Base-by-base conservation (phyloP, 1,140 invertebrate genomes). In the Aphidius ervi region DNA sequence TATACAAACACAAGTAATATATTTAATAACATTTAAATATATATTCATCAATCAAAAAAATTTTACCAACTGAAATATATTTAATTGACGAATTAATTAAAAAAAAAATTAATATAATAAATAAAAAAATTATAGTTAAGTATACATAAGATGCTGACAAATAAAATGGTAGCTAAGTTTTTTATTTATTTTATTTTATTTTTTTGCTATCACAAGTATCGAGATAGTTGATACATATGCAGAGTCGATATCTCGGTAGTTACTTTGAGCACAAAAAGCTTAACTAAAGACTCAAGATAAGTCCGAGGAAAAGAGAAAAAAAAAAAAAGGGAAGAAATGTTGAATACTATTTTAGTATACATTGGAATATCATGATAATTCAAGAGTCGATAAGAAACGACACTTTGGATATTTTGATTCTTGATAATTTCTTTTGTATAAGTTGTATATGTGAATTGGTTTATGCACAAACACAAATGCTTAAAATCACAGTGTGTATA, bases 171-270 rank as follows among this genome's bases (percentile, higher is more conserved):
- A 23, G 23, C 4, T 31, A 2, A 23, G 23, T 57, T 53, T 53
- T 67, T 50, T 46, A 65, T 61, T 63, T 46, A n/a, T 45, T 39
- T 46, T 49, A 4, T 4, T 49, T 49, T 20, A 2, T 49, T 4
- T 10, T 49, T 20, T 49, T 8, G 6, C 10, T 49, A 49, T 49
- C 23, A 20, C 2, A 49, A 20, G 6, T 49, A 49, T 31, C 47
- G 4, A 4, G n/a, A 16, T 9, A 20, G 23, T 46, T 48, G 70
- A 74, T 77, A 73, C 74, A 75, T 77, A 77, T 75, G 74, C 72
- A 78, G 73, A 77, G 66, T 71, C 74, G 74, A 73, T 79, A 78
- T 78, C 76, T 74, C 53, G 20, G 67, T n/a, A 69, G 70, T 73
- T 71, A 68, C 73, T 75, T 76, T 70, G 76, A 72, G 72, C 70